Base-by-base conservation (phyloP, 2,113 vertebrate genomes). In the Parotia lawesii region DNA sequence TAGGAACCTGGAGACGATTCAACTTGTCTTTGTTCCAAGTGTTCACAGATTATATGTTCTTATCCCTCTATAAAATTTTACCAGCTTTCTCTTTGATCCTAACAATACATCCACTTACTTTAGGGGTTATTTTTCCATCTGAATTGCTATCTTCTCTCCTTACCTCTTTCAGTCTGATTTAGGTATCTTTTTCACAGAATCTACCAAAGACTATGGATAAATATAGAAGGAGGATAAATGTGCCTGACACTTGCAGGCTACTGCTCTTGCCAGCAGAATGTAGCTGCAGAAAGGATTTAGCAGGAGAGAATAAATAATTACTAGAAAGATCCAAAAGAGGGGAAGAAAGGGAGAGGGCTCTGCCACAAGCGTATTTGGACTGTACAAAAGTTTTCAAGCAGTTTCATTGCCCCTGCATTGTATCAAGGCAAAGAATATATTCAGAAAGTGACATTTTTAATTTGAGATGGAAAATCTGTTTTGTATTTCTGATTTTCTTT, bases 221-320 rank as follows among this genome's bases (percentile, higher is more conserved):
- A 95, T 92, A 86, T 54, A 93, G 89, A 80, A 86, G 38, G 50
- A 75, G 42, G 35, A 95, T 92, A 90, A 92, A 96, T 90, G 42
- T 83, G n/a, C 58, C 72, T 90, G 89, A 90, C 37, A 65, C 60
- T 93, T 77, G n/a, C 72, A 90, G 79, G 50, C 79, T 92, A 62
- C 72, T 83, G 37, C 50, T 92, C 58, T 69, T 56, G 2, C 58
- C 67, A 88, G 60, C 42, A 80, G 78, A 89, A 93, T 66, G 75
- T 85, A 76, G 67, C 72, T 70, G 58, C 91, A 92, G 83, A 92
- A 80, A 65, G 54, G 42, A 90, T 90, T 93, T 83, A 93, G 25
- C n/a, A 71, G 28, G 13, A 85, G 50, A 73, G 67, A 83, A 78
- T 93, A 90, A 95, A 92, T 82, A 92, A 85, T 77, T 31, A 54